Evolutionary conservation across 2,113 vertebrate species (phyloP).

Genomic region (Triplophysa dalaica): DNA sequence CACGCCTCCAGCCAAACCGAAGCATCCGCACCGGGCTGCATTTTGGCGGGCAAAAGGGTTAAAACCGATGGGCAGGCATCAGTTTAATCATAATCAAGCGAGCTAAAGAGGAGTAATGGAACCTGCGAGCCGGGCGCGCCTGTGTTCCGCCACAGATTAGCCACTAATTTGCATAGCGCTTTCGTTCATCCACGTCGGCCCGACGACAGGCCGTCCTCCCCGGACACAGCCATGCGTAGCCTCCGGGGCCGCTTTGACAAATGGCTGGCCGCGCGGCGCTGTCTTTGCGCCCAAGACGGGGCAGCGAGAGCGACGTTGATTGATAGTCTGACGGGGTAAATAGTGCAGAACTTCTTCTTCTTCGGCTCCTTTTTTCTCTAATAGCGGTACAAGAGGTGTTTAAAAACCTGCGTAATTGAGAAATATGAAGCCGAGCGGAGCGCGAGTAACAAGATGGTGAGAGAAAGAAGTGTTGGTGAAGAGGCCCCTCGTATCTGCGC

Average conservation of each 20-base stretch:
- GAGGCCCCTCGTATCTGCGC: too few relatives aligned
- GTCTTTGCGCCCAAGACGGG: constrained; percentile 49
- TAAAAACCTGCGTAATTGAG: constrained; percentile 77
- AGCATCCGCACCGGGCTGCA: constrained; percentile 19
- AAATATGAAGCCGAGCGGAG: constrained; percentile 64
- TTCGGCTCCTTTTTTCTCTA: constrained; percentile 65
- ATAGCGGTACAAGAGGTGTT: constrained; percentile 79
- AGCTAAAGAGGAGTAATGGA: constrained; percentile 85
- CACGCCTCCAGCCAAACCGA: constrained; percentile 2
- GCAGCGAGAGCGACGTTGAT: constrained; percentile 73
- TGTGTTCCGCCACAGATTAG: constrained; percentile 76
- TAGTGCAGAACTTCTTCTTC: constrained; percentile 77
- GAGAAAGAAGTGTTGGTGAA: background rate
- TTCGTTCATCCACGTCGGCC: constrained; percentile 68
- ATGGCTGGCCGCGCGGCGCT: constrained; percentile 67
- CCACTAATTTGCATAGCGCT: constrained; percentile 78
- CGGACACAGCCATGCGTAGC: constrained; percentile 72
- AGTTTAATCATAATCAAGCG: constrained; percentile 84
- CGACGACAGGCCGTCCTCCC: constrained; percentile 65
- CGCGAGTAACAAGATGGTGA: constrained; percentile 28
- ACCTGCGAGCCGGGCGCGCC: constrained; percentile 54
- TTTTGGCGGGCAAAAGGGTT: constrained; percentile 62
- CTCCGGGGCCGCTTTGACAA: constrained; percentile 76
- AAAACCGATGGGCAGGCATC: constrained; percentile 72
- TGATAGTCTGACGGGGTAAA: constrained; percentile 75